A percentile compares a stretch with the other conserved stretches of the same genome.
These are phyloP conservation scores for Homalodisca vitripennis DNA, from an alignment of 1,140 invertebrate genomes.

Conservation along the genomic window DNA sequence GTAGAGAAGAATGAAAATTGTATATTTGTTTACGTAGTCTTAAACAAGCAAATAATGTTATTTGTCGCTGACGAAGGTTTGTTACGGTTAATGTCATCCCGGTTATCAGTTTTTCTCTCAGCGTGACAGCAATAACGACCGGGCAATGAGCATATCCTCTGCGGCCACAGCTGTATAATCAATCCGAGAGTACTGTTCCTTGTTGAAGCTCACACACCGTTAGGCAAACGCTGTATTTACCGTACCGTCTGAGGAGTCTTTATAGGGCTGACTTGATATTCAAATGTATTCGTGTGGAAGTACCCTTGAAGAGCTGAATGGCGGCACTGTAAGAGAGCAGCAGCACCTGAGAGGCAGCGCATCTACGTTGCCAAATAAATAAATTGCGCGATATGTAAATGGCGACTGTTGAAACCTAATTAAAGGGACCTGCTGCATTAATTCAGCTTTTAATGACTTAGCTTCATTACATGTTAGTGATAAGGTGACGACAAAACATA, in stretches of 20 bases:
- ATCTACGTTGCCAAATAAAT: conserved; percentile 20
- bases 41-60: no score
- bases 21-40: no score
- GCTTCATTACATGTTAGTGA: conserved; percentile 22
- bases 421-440: conserved; percentile 23
- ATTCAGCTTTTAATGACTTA: conserved; percentile 25
- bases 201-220: background rate
- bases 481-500: conserved; percentile 24
- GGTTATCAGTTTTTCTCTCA: no score
- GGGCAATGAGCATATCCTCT: no score
- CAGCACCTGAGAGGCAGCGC: background rate
- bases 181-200: no score
- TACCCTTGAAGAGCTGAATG: background rate
- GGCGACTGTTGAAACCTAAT: conserved; percentile 18
- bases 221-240: background rate
- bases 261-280: conserved; percentile 9
- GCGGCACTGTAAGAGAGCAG: background rate
- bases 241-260: background rate
- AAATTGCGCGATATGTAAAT: conserved; percentile 22
- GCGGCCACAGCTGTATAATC: no score
- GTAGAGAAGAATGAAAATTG: no score
- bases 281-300: background rate
- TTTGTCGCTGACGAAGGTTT: no score
- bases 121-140: no score
- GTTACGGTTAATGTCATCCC: no score